Percentiles rank a stretch among this genome's conserved stretches.
Conservation (phyloP, 2,113 vertebrate genomes). For the Sclerurus mexicanus region DNA sequence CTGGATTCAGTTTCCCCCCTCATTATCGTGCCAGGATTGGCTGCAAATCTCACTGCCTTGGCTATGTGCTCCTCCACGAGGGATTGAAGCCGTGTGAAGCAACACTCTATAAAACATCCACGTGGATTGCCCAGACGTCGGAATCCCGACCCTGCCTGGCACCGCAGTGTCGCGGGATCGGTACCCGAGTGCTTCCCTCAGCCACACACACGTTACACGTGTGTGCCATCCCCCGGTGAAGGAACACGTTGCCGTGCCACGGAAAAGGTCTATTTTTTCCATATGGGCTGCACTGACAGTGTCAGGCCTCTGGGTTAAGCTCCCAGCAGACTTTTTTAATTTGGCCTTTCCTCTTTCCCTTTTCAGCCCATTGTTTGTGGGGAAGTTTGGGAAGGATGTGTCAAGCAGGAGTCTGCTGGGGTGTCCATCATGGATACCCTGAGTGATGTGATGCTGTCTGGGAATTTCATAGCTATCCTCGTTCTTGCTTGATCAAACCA, state of each 20-base stretch:
- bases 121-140: neutral
- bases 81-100: neutral
- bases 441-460: neutral
- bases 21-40: neutral
- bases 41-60: neutral
- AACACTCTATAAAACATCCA: neutral
- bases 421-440: neutral
- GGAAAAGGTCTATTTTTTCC: constrained; percentile 35
- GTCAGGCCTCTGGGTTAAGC: neutral
- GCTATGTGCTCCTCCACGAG: neutral
- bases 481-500: neutral
- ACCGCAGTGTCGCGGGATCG: neutral
- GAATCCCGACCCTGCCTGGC: neutral
- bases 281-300: neutral
- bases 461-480: neutral
- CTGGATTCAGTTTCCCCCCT: neutral
- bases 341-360: constrained; percentile 17
- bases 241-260: neutral
- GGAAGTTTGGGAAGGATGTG: neutral
- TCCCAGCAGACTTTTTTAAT: constrained; percentile 34
- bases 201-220: neutral
- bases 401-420: neutral
- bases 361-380: neutral
- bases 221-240: neutral
- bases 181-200: neutral